Evolutionary conservation across 2,113 vertebrate genomes (phyloP).

Genomic region (Malurus cyaneus): DNA sequence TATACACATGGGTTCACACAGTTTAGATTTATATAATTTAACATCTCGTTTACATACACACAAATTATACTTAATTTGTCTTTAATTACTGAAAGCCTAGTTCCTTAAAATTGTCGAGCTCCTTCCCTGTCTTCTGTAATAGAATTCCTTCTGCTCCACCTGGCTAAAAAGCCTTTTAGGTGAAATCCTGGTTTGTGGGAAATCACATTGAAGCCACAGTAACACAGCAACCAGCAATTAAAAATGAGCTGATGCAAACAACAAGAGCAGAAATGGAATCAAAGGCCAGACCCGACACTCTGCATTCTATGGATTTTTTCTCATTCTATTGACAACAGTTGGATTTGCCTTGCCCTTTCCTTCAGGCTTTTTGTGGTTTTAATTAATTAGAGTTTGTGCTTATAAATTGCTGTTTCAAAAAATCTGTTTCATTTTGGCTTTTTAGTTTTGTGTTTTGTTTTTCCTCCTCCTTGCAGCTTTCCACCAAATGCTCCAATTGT

Average conservation of each 20-base stretch:
- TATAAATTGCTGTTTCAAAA: not conserved
- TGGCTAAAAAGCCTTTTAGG: not conserved
- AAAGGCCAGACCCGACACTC: slow-evolving; percentile 42
- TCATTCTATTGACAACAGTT: slow-evolving; percentile 13
- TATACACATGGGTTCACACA: not conserved
- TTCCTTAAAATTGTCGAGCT: not conserved
- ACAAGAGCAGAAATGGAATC: slow-evolving; percentile 43
- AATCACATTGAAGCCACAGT: not conserved
- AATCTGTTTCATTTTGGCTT: not conserved
- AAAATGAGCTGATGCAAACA: slow-evolving; percentile 52
- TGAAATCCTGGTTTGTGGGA: slow-evolving; percentile 53
- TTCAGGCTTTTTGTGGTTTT: not conserved
- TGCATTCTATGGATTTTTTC: slow-evolving; percentile 42
- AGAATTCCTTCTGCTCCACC: not conserved
- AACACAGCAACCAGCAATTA: slow-evolving; percentile 39
- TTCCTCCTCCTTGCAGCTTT: not conserved
- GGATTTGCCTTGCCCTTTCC: slow-evolving; percentile 35
- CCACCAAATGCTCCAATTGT: not conserved
- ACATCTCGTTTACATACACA: not conserved
- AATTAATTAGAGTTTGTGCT: slow-evolving; percentile 7
- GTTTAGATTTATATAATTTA: not conserved
- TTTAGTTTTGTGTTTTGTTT: not conserved
- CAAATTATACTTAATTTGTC: slow-evolving; percentile 24
- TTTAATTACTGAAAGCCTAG: slow-evolving; percentile 13
- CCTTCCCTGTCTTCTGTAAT: not conserved